phyloP scores from a whole-genome alignment of 2,888 invertebrate genomes.

The Abrostola triplasia region DNA sequence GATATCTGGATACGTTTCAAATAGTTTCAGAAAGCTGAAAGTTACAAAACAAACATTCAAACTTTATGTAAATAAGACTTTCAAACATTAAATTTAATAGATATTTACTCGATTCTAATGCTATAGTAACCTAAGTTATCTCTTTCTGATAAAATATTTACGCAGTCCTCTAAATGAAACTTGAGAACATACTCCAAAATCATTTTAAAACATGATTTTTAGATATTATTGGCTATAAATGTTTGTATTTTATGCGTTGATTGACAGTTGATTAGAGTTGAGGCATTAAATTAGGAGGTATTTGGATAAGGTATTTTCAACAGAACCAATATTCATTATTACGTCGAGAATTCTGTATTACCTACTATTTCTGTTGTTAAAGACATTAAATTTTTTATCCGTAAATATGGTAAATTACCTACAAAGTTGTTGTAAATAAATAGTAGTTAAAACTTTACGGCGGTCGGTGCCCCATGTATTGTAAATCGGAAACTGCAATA shows the following conservation, averaged over 20 bases:
- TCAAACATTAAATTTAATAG: background rate
- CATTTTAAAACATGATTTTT: conserved; percentile 60
- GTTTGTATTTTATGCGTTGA: background rate
- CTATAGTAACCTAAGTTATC: conserved; percentile 90
- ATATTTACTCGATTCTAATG: conserved; percentile 91
- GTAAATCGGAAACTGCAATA: too few relatives aligned
- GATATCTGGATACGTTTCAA: conserved; percentile 90
- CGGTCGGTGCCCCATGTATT: too few relatives aligned
- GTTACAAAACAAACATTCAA: conserved; percentile 12
- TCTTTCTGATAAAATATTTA: conserved; percentile 88
- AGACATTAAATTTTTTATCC: too few relatives aligned
- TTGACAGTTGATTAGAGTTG: background rate
- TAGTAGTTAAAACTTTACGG: too few relatives aligned
- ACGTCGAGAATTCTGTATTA: too few relatives aligned
- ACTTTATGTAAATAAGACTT: background rate
- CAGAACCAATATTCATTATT: too few relatives aligned
- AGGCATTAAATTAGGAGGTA: background rate
- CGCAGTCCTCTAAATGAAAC: conserved; percentile 89
- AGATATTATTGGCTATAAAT: background rate
- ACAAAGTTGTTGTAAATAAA: too few relatives aligned
- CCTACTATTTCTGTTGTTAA: too few relatives aligned
- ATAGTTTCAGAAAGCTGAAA: conserved; percentile 91
- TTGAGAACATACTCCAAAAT: conserved; percentile 88
- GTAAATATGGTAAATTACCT: too few relatives aligned
- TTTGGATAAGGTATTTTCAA: too few relatives aligned